Base-by-base conservation (phyloP, 2,888 invertebrate genomes). In the Leptinotarsa juncta region DNA sequence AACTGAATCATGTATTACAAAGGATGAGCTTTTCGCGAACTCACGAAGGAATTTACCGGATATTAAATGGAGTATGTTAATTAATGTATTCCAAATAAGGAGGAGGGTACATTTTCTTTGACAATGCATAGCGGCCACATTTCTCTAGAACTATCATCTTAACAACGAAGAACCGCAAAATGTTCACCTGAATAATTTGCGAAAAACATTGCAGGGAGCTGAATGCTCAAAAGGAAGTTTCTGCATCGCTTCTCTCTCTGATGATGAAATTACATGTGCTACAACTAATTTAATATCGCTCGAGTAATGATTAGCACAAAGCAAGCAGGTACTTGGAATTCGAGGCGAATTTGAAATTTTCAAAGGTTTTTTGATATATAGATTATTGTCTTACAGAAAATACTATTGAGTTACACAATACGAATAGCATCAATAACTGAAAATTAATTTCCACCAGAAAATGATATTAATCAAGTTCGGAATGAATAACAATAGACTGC, bases 261-360 rank as follows among this genome's bases (percentile, higher is more conserved):
- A 69, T 69, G 18, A 60, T 69, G 2, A 16, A 69, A 69, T 69
- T 69, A 69, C 69, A 57, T 20, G 49, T 57, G 42, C 69, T 42
- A 10, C 48, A 57, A 49, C 48, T 69, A 69, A 69, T 69, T 49
- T 48, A 20, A 69, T 69, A 57, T 60, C 48, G 42, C 23, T 55
- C 23, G 18, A 49, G 49, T 69, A 57, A 55, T 32, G 69, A 53
- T 26, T 69, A 26, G 4, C 53, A 48, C 69, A 69, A 48, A 57
- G 69, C 69, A 23, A 48, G 42, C 57, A 60, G 23, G 23, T 69
- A 23, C 23, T 69, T 68, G 18, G 60, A 57, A 69, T 69, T 55
- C 57, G 3, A 5, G 48, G 18, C 42, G 16, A 20, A 69, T 32
- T 42, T 16, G 48, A 5, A 55, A 69, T 57, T 55, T 50, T 20